These are phyloP conservation scores for Caracal caracal DNA, from an alignment of 2,113 vertebrate genomes.

Conservation along the genomic window DNA sequence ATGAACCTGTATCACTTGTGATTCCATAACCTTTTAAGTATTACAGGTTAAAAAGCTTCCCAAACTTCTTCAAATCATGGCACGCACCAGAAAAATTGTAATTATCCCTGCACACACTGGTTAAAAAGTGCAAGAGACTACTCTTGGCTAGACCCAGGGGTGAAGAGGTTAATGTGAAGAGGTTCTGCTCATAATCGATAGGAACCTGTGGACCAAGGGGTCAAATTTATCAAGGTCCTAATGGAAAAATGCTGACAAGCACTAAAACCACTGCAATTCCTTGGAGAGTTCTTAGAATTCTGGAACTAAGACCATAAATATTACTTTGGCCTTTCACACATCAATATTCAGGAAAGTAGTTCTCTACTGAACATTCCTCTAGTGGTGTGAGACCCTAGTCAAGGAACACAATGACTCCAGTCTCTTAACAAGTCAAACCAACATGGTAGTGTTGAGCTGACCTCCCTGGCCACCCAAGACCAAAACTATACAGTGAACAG, in stretches of 20 bases:
- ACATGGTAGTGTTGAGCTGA: slow-evolving; percentile 55
- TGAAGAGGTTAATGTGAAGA: not conserved
- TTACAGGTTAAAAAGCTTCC: not conserved
- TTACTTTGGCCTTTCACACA: not conserved
- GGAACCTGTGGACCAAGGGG: not conserved
- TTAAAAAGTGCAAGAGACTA: not conserved
- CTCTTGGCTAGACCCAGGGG: not conserved
- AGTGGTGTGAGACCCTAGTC: not conserved
- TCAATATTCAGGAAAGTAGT: slow-evolving; percentile 1
- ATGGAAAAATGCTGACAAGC: not conserved
- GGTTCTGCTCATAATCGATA: not conserved
- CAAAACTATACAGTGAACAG: not conserved
- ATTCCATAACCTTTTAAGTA: not conserved
- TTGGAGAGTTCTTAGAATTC: slow-evolving; percentile 17
- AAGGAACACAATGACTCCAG: not conserved
- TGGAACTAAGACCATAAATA: not conserved
- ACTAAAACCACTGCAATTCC: not conserved
- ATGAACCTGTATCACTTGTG: not conserved
- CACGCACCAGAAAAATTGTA: not conserved
- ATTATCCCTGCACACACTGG: not conserved
- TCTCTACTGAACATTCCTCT: not conserved
- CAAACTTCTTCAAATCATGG: not conserved
- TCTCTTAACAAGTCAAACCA: slow-evolving; percentile 5
- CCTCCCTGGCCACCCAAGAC: slow-evolving; percentile 16
- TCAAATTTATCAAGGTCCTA: not conserved